phyloP scores from a whole-genome alignment of 1,140 invertebrate species.

The Anastatus disparis region DNA sequence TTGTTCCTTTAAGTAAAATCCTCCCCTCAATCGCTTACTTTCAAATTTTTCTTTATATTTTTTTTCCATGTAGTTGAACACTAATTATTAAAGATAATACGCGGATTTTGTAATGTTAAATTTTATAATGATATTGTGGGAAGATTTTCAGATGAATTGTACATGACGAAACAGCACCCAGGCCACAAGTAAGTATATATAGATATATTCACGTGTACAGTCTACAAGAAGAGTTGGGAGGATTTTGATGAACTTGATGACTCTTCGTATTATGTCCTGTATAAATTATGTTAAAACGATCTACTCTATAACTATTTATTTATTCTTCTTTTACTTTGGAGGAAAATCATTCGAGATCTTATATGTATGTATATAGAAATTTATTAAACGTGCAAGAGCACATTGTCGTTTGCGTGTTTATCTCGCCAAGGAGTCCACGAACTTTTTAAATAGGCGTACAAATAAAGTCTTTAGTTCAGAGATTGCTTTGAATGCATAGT shows the following conservation, averaged over 20 bases:
- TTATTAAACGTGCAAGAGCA: too few species aligned
- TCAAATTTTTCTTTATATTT: background rate
- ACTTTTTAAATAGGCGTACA: background rate
- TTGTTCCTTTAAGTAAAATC: background rate
- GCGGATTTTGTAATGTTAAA: constrained; percentile 11
- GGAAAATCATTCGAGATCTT: too few species aligned
- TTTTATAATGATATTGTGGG: constrained; percentile 23
- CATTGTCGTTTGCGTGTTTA: background rate
- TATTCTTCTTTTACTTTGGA: too few species aligned
- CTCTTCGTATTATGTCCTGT: background rate
- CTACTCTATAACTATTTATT: too few species aligned
- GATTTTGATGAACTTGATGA: constrained; percentile 7
- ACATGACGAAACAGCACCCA: background rate
- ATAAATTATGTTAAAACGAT: background rate
- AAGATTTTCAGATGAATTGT: constrained; percentile 10
- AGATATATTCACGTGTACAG: background rate
- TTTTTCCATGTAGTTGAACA: background rate
- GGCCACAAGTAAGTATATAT: background rate
- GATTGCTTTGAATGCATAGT: constrained; percentile 6
- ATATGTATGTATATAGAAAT: background rate
- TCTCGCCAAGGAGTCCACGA: background rate
- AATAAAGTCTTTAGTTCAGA: background rate
- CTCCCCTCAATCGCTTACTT: background rate
- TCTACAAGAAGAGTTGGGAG: background rate
- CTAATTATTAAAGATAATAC: constrained; percentile 8